Evolutionary conservation across 2,113 vertebrate species (phyloP).

Genomic region (Dromaius novaehollandiae): DNA sequence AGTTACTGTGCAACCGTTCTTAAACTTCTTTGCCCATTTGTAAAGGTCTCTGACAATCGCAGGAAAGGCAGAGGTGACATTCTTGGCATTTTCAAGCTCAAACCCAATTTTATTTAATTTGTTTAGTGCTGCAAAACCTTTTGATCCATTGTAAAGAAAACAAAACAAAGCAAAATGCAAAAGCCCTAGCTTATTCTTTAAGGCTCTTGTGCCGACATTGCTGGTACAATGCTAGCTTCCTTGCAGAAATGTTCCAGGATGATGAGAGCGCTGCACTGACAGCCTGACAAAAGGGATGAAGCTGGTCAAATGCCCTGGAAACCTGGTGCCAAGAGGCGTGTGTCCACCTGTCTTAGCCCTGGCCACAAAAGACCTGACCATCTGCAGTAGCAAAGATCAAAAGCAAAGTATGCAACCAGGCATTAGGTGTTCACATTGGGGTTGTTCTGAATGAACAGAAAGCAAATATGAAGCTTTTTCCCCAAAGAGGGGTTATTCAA

Average conservation of each 20-base stretch:
- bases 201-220: background rate
- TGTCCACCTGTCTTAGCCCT: background rate
- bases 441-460: background rate
- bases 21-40: background rate
- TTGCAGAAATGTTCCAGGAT: background rate
- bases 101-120: background rate
- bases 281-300: background rate
- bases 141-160: background rate
- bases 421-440: fast-evolving
- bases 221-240: background rate
- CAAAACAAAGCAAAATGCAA: background rate
- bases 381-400: background rate
- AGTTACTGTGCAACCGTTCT: background rate
- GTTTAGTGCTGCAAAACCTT: background rate
- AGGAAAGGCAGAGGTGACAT: background rate
- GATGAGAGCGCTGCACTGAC: background rate
- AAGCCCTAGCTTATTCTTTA: background rate
- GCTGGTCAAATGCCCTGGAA: background rate
- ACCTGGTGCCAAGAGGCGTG: fast-evolving
- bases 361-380: background rate
- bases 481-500: background rate
- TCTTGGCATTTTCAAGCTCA: background rate
- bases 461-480: background rate
- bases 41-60: background rate
- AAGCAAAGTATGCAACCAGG: background rate